Percentiles rank a stretch among this genome's conserved stretches.
These are phyloP conservation scores for Nasonia oneida DNA, from an alignment of 2,888 invertebrate genomes.

Conservation along the genomic window DNA sequence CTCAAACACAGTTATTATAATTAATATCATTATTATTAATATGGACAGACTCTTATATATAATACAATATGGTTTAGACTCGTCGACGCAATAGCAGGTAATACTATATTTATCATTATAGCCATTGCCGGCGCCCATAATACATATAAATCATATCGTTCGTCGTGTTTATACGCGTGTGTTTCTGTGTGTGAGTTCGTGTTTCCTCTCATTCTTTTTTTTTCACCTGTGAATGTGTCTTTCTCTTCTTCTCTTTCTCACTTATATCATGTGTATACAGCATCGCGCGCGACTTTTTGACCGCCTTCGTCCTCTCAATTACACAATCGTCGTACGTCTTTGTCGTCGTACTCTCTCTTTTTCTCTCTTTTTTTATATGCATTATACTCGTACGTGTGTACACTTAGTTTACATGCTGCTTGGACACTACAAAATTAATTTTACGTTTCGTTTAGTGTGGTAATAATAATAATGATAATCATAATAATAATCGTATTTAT, in stretches of 20 bases:
- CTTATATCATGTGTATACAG: slow-evolving; percentile 33
- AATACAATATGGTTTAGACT: slow-evolving; percentile 79
- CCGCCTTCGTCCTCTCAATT: slow-evolving; percentile 64
- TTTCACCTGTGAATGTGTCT: slow-evolving; percentile 21
- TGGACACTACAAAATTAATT: slow-evolving; percentile 78
- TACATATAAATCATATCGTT: slow-evolving; percentile 74
- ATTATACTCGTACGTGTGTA: slow-evolving; percentile 71
- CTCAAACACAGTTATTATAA: slow-evolving; percentile 80
- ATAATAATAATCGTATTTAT: slow-evolving; percentile 80
- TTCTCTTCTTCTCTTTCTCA: slow-evolving; percentile 23
- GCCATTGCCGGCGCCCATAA: slow-evolving; percentile 73
- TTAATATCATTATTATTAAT: slow-evolving; percentile 79
- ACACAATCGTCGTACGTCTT: slow-evolving; percentile 65
- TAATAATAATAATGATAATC: slow-evolving; percentile 69
- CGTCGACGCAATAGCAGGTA: slow-evolving; percentile 78
- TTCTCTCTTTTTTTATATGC: slow-evolving; percentile 28
- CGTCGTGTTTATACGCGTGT: slow-evolving; percentile 60
- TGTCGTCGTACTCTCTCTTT: slow-evolving; percentile 33
- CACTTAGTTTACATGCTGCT: slow-evolving; percentile 78
- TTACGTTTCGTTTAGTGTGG: slow-evolving; percentile 71
- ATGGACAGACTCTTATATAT: slow-evolving; percentile 80
- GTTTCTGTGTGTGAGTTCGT: slow-evolving; percentile 18
- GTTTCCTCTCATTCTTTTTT: slow-evolving; percentile 10
- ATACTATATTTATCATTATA: slow-evolving; percentile 77
- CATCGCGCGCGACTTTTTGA: slow-evolving; percentile 61